Evolutionary conservation across 2,888 invertebrate species (phyloP), one percentile per base, ranked within the genome.

Genomic region (Phengaris arion): DNA sequence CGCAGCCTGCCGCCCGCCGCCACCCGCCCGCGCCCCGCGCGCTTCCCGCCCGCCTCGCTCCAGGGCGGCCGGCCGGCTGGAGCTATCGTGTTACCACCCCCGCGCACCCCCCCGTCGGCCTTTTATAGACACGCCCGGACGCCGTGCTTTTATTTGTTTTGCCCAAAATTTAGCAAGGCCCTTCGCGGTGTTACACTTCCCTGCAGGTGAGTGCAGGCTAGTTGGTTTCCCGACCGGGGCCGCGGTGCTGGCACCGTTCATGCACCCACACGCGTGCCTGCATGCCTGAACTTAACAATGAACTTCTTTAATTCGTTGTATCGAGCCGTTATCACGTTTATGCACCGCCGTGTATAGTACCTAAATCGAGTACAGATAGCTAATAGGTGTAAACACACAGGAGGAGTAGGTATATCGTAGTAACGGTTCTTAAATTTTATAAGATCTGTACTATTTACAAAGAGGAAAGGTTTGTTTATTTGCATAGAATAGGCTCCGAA

Each of bases 81-180:
- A 92, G 92, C 92, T 87, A 92, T 92, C 93, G 92, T 92, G 93
- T 93, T 93, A 93, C 93, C 92, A 90, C 93, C 92, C 92, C 92
- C 92, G 90, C 91, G 87, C 91, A 90, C 93, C 93, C 93, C 92
- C 89, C 92, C 86, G 89, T 91, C 91, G 88, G 92, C 93, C 93
- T 93, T 93, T 93, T 93, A 93, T 93, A 93, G 93, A 92, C 93
- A 92, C 93, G 92, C 92, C 91, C 89, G 91, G 87, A 88, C 86
- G 85, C 86, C 87, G 89, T 86, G 85, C 87, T 89, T 92, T 90
- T 91, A 90, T 92, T 91, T 92, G 90, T 92, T 93, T 92, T 93
- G 92, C 84, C 91, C 90, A 92, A 90, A 91, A 86, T 85, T 92
- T 91, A 85, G 89, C 90, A 84, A 89, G 89, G 84, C 87, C 89